Evolutionary conservation across 2,797 vertebrate genomes (phyloP), one percentile per base, ranked within the genome.

Genomic region (Esox masquinongy): DNA sequence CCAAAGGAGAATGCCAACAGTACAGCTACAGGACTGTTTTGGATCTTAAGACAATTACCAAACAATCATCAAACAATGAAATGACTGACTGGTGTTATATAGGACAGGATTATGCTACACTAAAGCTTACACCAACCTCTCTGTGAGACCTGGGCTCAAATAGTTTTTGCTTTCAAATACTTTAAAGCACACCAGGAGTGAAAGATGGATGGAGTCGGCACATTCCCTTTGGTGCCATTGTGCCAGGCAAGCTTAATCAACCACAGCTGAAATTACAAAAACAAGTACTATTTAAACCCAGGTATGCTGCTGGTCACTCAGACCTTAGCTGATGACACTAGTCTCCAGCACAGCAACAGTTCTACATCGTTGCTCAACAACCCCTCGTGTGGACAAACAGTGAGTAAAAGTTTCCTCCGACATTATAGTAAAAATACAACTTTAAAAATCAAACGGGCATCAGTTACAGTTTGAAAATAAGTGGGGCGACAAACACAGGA

Each of bases 271-370:
- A 14, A 47, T 12, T 11, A 61, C 22, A 8, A 24, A 61, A 61
- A 26, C n/a, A 61, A 61, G 24, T 24, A 24, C 56, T 12, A 61
- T 61, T 61, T 61, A 24, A 61, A 26, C n/a, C 12, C 15, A 4
- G 56, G 22, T 24, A 67, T 29, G 64, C 34, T 17, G 64, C 34
- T 19, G 14, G 31, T 67, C 64, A 67, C 64, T 9, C 7, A 31
- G 26, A 74, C 53, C 70, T 66, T 77, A 19, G 74, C 51, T 70
- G 79, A 80, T 26, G 34, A 74, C n/a, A 56, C 51, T 74, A 51
- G 26, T 22, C 6, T 69, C 29, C 79, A 53, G n/a, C n/a, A 69
- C 14, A 61, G 36, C 66, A 1, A 76, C 50, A 74, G 31, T 16
- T 39, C 36, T 39, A 3, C 36, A 80, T 83, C 19, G 5, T 31